Evolutionary conservation across 2,113 vertebrate species (phyloP), one percentile per base, ranked within the genome.

Genomic region (Catagonus wagneri): DNA sequence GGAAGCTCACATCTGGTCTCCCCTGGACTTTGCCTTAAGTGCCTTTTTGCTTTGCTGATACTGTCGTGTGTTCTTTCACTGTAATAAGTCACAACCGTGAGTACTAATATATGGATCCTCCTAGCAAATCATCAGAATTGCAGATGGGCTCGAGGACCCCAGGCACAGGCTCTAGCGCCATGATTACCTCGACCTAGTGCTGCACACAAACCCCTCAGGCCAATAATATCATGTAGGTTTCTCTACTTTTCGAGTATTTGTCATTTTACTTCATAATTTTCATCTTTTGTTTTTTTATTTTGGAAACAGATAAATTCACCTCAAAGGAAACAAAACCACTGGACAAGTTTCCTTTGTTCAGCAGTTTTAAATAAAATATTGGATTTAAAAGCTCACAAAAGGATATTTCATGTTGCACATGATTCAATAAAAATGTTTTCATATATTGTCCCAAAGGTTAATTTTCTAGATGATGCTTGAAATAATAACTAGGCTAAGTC

Each of bases 351-450:
- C 52, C 56, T 91, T 90, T 72, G 22, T 76, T 83, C 94, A 89
- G 69, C 25, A 80, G 23, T 52, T 95, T 92, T 84, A 71, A 96
- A 80, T 56, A 76, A 90, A 97, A 66, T 72, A 36, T 23, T 78
- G 14, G 34, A 61, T 91, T 92, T 89, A 50, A 83, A 93, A 91
- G 39, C 69, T 83, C 44, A 79, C 7, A 32, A 50, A 94, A 69
- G 22, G 50, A 34, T 75, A 9, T 27, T 90, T 63, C 54, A 74
- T 65, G 3, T 25, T 61, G 22, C 50, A 74, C 20, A 65, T 65
- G 27, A 86, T 61, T 60, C 25, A 79, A 68, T 20, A 61, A 72
- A 34, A 74, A 29, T 65, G 10, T 54, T 89, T 79, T 17, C 69
- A 44, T 65, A 50, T 27, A 56, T 29, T 78, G 36, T 66, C 27